Evolutionary conservation across 2,113 vertebrate species (phyloP).

Genomic region (Takifugu flavidus): DNA sequence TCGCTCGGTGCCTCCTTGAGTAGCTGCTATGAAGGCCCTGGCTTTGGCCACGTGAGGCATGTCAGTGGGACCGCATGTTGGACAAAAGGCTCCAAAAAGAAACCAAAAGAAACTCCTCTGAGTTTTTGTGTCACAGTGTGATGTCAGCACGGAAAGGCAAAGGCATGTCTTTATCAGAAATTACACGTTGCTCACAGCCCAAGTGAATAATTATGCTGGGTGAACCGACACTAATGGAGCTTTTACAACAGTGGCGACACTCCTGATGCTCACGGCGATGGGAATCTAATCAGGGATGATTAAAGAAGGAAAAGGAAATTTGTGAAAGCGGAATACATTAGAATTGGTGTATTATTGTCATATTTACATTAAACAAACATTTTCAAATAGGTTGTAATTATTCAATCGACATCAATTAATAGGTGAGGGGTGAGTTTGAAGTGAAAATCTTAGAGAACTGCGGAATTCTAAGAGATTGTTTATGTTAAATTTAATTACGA

Average conservation of each 20-base stretch:
- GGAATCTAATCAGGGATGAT: neutral
- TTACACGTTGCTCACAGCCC: slow-evolving; percentile 27
- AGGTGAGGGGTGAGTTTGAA: no score
- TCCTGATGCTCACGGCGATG: no score
- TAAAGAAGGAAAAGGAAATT: slow-evolving; percentile 6
- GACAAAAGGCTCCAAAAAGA: slow-evolving; percentile 8
- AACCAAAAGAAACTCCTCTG: slow-evolving; percentile 2
- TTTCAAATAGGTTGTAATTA: no score
- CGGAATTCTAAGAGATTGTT: no score
- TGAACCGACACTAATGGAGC: slow-evolving; percentile 41
- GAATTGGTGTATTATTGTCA: no score
- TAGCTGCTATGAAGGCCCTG: slow-evolving; percentile 12
- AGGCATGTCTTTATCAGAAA: slow-evolving; percentile 52
- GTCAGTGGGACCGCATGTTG: no score
- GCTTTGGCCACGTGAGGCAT: slow-evolving; percentile 12
- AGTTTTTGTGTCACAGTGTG: slow-evolving; percentile 24
- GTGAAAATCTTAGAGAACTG: no score
- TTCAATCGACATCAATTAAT: no score
- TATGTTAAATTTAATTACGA: no score
- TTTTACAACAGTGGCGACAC: slow-evolving; percentile 27
- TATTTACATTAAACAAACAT: no score
- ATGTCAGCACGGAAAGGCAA: slow-evolving; percentile 43
- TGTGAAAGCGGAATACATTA: slow-evolving; percentile 16
- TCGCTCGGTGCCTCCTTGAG: slow-evolving; percentile 3
- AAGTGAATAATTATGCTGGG: slow-evolving; percentile 46